Base-by-base conservation (phyloP, 2,888 invertebrate genomes). In the Eilema depressum region DNA sequence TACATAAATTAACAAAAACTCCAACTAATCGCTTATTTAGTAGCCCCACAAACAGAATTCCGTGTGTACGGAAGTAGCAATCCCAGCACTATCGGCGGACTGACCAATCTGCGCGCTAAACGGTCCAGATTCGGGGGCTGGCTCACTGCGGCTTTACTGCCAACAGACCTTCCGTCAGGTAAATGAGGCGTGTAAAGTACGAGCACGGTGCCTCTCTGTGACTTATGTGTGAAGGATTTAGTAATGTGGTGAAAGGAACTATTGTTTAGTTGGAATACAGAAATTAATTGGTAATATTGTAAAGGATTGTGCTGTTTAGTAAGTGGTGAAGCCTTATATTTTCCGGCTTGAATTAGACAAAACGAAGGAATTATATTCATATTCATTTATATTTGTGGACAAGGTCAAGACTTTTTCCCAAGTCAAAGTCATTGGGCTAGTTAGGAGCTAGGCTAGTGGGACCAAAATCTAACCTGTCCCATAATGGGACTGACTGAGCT, bases 31-130 rank as follows among this genome's bases (percentile, higher is more conserved):
- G 47, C 64, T 64, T 0, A 28, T n/a, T 65, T 57, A 57, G 23
- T 68, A 25, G 79, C 81, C 66, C 64, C 60, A 60, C 47, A 14
- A 12, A n/a, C 3, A 10, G 37, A 17, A 12, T 59, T 70, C 70
- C 64, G 83, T 79, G 73, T 77, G 82, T 70, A 68, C 63, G 71
- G 66, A 81, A 83, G 79, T 76, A 74, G 73, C 75, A 65, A 79
- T 77, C 71, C 61, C 70, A 65, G 66, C 69, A 66, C 75, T 71
- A 77, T 71, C 74, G 17, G 69, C 75, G 77, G 79, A 75, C 77
- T 69, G 73, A 66, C 74, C 75, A 41, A 64, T 60, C 68, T 59
- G 74, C 71, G 75, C 76, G 66, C 66, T 74, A 81, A 82, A 78
- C 63, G 79, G 59, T 33, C 47, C 70, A 78, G 70, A 78, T 79